Conservation (phyloP, 2,888 invertebrate species). For the Parnassius mnemosyne region DNA sequence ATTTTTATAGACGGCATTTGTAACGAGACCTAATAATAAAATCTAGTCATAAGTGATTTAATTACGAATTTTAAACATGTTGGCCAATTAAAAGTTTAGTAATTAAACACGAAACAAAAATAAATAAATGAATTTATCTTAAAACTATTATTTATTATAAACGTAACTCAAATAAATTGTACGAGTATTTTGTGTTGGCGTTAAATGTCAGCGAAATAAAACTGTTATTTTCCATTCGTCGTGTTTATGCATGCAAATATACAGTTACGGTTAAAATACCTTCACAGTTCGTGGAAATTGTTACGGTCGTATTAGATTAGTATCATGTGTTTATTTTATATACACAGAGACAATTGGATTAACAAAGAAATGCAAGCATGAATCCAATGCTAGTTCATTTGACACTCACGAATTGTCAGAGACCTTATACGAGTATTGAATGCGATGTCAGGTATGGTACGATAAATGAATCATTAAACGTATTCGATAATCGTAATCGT, state of each 20-base stretch:
- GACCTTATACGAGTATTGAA: background rate
- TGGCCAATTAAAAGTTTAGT: too few relatives aligned
- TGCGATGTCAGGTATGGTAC: background rate
- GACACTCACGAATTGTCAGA: background rate
- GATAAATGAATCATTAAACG: slow-evolving; percentile 32
- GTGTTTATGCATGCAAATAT: background rate
- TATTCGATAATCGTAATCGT: background rate
- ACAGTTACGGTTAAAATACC: background rate
- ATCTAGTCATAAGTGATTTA: too few relatives aligned
- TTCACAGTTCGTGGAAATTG: slow-evolving; percentile 23
- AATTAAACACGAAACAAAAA: too few relatives aligned
- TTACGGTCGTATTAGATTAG: slow-evolving; percentile 19
- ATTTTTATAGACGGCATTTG: too few relatives aligned
- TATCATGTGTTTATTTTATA: slow-evolving; percentile 22
- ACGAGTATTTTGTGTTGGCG: too few relatives aligned
- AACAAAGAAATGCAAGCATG: slow-evolving; percentile 10
- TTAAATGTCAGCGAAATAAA: background rate
- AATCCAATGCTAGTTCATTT: slow-evolving; percentile 10
- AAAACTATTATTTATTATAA: background rate
- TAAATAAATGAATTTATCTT: too few relatives aligned
- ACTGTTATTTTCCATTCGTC: background rate
- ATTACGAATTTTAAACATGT: too few relatives aligned
- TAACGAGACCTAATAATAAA: too few relatives aligned
- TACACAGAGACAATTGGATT: slow-evolving; percentile 26
- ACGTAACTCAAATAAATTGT: background rate